Base-by-base conservation (phyloP, 2,888 invertebrate species). In the Oxyscelio sp. region DNA sequence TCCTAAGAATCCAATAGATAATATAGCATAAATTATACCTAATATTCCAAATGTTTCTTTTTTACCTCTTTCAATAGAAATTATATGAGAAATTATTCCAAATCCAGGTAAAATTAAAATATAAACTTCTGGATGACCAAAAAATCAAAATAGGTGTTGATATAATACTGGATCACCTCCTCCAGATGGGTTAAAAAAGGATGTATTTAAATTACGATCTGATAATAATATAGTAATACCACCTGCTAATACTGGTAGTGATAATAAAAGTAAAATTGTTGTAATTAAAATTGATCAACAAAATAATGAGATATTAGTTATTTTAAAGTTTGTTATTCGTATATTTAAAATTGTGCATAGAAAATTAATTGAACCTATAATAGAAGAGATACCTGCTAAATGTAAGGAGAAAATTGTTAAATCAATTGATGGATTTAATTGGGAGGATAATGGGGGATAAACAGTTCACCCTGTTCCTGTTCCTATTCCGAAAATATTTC, bases 61-160 rank as follows among this genome's bases (percentile, higher is more conserved):
- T 96, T 97, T 97, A 6, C 96, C 96, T 92, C 96, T 96, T 96
- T 97, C 96, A 95, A 96, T 96, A 0, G 95, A 95, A 94, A 97
- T 96, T 95, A 97, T 96, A 92, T 97, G 97, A 0, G 97, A 97
- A 93, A 97, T 96, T 95, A 97, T 96, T 0, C 97, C 97, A 95
- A 97, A 97, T 94, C 96, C 97, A 0, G 97, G 97, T 90, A 97
- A 92, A 96, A 97, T 97, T 95, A 97, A 94, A 97, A 97, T 97
- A 94, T 97, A 98, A 85, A 97, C 97, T 96, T 97, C 97, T 9
- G 97, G 97, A 73, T 97, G 85, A 0, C 97, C 97, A 96, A 97
- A 98, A 95, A 97, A 97, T 96, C 97, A 97, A 95, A 98, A 85
- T 85, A 87, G 66, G 40, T 87, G 85, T 81, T 87, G 86, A 15